Evolutionary conservation across 2,113 vertebrate genomes (phyloP), one percentile per base, ranked within the genome.

Genomic region (Phrynocephalus versicolor): DNA sequence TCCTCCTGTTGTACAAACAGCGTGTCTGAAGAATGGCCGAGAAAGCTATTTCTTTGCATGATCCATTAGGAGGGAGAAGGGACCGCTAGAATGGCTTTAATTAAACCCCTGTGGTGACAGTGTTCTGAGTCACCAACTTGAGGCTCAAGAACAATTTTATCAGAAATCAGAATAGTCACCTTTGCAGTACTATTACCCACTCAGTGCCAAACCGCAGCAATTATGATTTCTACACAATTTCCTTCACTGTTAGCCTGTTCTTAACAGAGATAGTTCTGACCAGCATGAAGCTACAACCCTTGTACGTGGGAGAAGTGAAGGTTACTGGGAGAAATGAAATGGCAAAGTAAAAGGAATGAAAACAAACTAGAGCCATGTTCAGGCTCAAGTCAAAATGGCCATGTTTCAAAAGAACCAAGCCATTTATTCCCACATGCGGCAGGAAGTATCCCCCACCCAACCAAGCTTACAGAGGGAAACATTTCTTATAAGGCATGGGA

Each of bases 161-260:
- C 39, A 82, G 62, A 85, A 37, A 78, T 2, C 78, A 7, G 6
- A 89, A 75, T 65, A n/a, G 35, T 30, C 80, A 78, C 30, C 85
- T 82, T 51, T 84, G 16, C n/a, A 15, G 39, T 27, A 12, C 1
- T 77, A 14, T 81, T 41, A 64, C 39, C 45, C 27, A 84, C 76
- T 86, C 0, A n/a, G 1, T 37, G 79, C 65, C 25, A 57, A 87
- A 65, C 9, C 64, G 45, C 1, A 81, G 33, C 51, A 8, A 39
- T n/a, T 39, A 86, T 83, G 79, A 79, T 82, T n/a, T 79, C 55
- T 62, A 64, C 23, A 18, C 7, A 41, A 57, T 83, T 83, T 67
- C 51, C 4, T 69, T 84, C 58, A 58, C n/a, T 6, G 81, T 0
- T 39, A 64, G 51, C 18, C 33, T 12, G 0, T 0, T 35, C 85